Evolutionary conservation across 2,797 vertebrate genomes (phyloP), one percentile per base, ranked within the genome.

Genomic region (Platyrinchus mystaceus): DNA sequence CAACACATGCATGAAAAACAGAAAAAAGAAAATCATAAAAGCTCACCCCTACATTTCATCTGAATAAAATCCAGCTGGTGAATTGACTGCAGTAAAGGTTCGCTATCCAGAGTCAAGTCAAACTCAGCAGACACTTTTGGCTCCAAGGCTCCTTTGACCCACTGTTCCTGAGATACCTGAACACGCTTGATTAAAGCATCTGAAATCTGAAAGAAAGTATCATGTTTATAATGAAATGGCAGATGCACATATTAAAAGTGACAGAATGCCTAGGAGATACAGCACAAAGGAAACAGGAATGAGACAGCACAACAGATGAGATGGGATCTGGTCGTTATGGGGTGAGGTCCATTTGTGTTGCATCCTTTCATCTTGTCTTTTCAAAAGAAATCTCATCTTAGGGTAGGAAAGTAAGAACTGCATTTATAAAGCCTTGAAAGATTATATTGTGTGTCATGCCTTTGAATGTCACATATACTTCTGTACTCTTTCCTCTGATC

Each of bases 61-160:
- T 99, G 99, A 96, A 98, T 98, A 96, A 99, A 99, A 97, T 99
- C 99, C 97, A 99, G 98, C 97, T 98, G 99, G 94, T 99, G 98
- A 96, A 99, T 99, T 50, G 98, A 98, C 97, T 99, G 99, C 49
- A 99, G 97, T 89, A 99, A 97, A 1, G 98, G 98, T 96, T 99
- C 99, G 0, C 98, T 99, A 97, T 98, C 99, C 97, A 99, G 96
- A 32, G 98, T 99, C 96, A 99, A 98, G 96, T 99, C 99, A 89
- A 99, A 99, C 84, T 99, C 99, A 1, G 99, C 98, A 50, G 99
- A 99, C 12, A 99, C 99, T 97, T 99, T 99, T 5, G 99, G 99
- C 97, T 99, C 99, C 98, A 99, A 97, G 55, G 99, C 99, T 15
- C 99, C 99, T 97, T 99, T 99, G 67, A 99, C 99, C 99, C 99